A percentile compares a stretch with the other conserved stretches of the same genome.
Conservation (phyloP, 2,888 invertebrate species). For the Ochlodes sylvanus region DNA sequence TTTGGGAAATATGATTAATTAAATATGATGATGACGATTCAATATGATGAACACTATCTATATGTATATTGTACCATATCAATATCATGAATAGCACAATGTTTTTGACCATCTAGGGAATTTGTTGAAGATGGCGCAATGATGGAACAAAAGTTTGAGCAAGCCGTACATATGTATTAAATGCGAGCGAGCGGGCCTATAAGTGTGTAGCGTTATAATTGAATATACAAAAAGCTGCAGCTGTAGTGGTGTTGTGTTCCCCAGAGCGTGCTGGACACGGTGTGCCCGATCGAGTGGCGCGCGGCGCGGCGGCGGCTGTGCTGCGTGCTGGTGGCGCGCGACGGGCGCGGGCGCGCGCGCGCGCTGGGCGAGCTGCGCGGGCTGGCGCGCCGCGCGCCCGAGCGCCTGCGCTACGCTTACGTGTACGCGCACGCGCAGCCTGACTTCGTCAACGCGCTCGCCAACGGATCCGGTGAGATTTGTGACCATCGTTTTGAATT, state of each 20-base stretch:
- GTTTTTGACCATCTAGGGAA: no score
- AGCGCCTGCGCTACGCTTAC: constrained; percentile 94
- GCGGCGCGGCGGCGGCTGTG: constrained; percentile 89
- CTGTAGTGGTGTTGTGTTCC: constrained; percentile 36
- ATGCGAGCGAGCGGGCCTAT: no score
- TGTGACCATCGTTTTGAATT: neutral
- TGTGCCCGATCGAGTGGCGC: constrained; percentile 96
- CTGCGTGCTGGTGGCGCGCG: constrained; percentile 89
- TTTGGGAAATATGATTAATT: no score
- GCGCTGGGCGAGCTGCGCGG: constrained; percentile 69
- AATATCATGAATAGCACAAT: no score
- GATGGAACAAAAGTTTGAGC: no score
- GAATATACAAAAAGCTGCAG: no score
- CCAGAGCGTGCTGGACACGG: constrained; percentile 89
- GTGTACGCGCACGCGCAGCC: constrained; percentile 94
- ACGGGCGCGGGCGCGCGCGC: constrained; percentile 87
- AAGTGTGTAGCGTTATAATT: no score
- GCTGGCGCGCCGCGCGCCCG: constrained; percentile 85
- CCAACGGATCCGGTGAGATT: constrained; percentile 79
- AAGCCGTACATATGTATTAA: no score
- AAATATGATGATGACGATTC: no score
- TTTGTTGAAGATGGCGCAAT: no score
- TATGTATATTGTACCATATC: no score
- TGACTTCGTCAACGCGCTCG: constrained; percentile 89
- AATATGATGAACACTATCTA: no score